Base-by-base conservation (phyloP, 2,113 vertebrate species). In the Toxotes chatareus region DNA sequence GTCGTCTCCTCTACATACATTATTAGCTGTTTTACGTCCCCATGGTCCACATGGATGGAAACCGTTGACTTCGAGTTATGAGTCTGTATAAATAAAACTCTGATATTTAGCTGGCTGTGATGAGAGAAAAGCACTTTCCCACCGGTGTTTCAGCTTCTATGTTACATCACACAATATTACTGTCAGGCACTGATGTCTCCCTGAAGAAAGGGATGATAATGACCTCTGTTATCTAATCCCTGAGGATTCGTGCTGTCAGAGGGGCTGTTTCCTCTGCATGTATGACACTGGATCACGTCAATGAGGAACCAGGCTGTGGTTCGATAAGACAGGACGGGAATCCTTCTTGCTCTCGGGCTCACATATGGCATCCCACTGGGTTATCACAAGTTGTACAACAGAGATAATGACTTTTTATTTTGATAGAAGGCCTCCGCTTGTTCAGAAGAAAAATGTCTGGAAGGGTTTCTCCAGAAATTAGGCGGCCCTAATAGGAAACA, bases 401-500 rank as follows among this genome's bases (percentile, higher is more conserved):
- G 3, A 62, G 34, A 69, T 79, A 76, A 86, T 77, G 23, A 38
- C 49, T 64, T 86, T 56, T 68, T 42, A 62, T 83, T 85, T 69
- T 76, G 16, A 90, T 80, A 34, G 51, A 87, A 65, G 47, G 51
- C 49, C 51, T 14, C 36, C 1, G 5, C 12, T 66, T 46, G 44
- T 63, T 81, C 42, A 36, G 73, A 66, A 61, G 47, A 73, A 91
- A 87, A 88, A 90, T 68, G 46, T 73, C 84, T 86, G 73, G 83
- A 82, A 81, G 80, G 75, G 57, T 87, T 91, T 87, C 73, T 89
- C 79, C 57, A 80, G 73, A 91, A 91, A 92, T 89, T 83, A 91
- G 76, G 61, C 69, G 84, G 19, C 53, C 65, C 49, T 94, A 93
- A 93, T 94, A 59, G 77, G 84, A 92, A 94, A 85, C 90, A 88